Evolutionary conservation across 37 sponge, comb jelly and placozoan genomes (phyloP), one percentile per base, ranked within the genome.

Genomic region (Amphimedon queenslandica): DNA sequence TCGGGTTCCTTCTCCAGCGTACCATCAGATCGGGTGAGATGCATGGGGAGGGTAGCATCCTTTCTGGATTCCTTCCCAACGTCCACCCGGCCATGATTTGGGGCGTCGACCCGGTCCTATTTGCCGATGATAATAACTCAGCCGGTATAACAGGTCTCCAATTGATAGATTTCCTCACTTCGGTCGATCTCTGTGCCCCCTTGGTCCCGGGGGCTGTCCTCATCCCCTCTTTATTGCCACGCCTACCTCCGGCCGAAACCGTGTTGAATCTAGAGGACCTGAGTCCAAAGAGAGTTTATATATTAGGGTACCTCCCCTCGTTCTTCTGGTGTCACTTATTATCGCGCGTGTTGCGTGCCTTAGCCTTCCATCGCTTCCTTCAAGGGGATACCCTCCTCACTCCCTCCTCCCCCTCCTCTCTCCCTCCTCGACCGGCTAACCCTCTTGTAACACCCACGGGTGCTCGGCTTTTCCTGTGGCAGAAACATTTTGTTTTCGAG

Each of bases 41-140:
- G 16, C 40, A 30, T 4, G 30, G 73, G 33, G 68, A 78, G 30
- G 11, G 32, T 36, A 64, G 38, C 34, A n/a, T 66, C 21, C 68
- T 41, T 33, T 32, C 53, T 20, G 30, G 67, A 32, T 58, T 56
- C 40, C 73, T 85, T 4, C 72, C 85, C 1, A 57, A 42, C 68
- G n/a, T 72, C 3, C 79, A 78, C 69, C 67, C 78, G 5, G 31
- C 18, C 51, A 77, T 78, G 85, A 37, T 85, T 25, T 82, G 83
- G 83, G 83, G 83, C 23, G 64, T 82, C 23, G 64, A 75, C 32
- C 76, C 69, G 28, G 37, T 75, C 35, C 25, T 57, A n/a, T 64
- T 43, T 56, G 23, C 72, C 32, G 61, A 73, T 3, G 21, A 51
- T 13, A n/a, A 23, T 4, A 41, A 23, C 21, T 29, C 47, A 23